Evolutionary conservation across 2,797 vertebrate species (phyloP), one percentile per base, ranked within the genome.

Genomic region (Naso thynnoides): DNA sequence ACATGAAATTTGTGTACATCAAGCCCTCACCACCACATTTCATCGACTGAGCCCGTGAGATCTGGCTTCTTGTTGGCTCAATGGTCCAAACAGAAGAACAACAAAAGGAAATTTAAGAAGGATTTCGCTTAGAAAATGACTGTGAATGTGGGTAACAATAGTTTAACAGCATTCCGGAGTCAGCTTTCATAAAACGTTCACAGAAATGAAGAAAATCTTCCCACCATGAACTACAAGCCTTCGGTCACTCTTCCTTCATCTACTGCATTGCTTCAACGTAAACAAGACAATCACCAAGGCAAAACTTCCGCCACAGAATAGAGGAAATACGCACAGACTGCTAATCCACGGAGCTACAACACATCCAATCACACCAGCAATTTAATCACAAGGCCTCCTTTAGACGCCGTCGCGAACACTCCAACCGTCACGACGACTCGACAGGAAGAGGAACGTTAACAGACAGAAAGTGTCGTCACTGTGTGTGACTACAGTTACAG

Each of bases 1-100:
- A 77, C 23, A 71, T 53, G 2, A 83, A 66, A 74, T 64, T 3
- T 78, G 49, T 63, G 36, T 70, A 71, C 36, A 73, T 63, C 33
- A 53, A 64, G 79, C 8, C 1, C 45, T 66, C 53, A 45, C 19
- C 44, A 57, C 3, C 38, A 27, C n/a, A 50, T 59, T 41, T 27
- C 26, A 59, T 1, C 31, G 11, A 82, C 42, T 65, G 23, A 65
- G 49, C 54, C 23, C 18, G 38, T 45, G 38, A 68, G 38, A 52
- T 52, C 29, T 31, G 29, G 44, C 41, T 60, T n/a, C 58, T 60
- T 3, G 1, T 45, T 68, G 48, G 53, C 54, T 74, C 23, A 56
- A 45, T 5, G 21, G 48, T 72, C 23, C 62, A 61, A 47, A 61
- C 23, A 55, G 24, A 36, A 33, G 0, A 33, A 44, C 0, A 60